Percentiles rank a stretch among this genome's conserved stretches.
Conservation (phyloP, 2,113 vertebrate genomes). For the Podilymbus podiceps region DNA sequence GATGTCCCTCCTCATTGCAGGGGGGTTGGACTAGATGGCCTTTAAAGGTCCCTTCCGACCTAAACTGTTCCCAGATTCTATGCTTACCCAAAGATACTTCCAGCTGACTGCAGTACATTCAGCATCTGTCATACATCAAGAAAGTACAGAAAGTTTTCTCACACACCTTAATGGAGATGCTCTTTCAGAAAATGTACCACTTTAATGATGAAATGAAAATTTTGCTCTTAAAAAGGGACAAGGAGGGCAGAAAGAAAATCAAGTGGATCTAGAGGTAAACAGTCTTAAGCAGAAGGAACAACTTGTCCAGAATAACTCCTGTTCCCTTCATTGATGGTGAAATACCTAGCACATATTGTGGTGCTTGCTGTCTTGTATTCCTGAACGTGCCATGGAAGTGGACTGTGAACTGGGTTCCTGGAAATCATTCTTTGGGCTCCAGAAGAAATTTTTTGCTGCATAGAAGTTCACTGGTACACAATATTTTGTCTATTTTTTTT, state of each 20-base stretch:
- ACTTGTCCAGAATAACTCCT: background rate
- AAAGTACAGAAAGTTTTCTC: background rate
- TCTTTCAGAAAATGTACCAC: background rate
- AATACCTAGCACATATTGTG: background rate
- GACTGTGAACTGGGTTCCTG: background rate
- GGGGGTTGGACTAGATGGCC: no score
- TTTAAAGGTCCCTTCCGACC: no score
- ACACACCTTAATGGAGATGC: background rate
- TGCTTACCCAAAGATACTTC: background rate
- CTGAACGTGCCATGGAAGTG: background rate
- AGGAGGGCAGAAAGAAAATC: background rate
- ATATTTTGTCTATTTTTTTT: background rate
- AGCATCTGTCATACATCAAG: background rate
- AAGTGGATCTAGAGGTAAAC: background rate
- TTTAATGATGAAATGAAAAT: background rate
- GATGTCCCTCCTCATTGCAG: no score
- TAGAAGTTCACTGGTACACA: background rate
- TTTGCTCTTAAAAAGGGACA: background rate
- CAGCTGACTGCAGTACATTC: background rate
- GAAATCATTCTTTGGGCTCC: background rate
- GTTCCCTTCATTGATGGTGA: background rate
- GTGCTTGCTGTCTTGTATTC: background rate
- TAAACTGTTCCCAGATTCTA: no score
- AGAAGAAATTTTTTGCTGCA: background rate
- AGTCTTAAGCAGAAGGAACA: background rate